Evolutionary conservation across 2,113 vertebrate species (phyloP).

Genomic region (Tachuris rubrigastra): DNA sequence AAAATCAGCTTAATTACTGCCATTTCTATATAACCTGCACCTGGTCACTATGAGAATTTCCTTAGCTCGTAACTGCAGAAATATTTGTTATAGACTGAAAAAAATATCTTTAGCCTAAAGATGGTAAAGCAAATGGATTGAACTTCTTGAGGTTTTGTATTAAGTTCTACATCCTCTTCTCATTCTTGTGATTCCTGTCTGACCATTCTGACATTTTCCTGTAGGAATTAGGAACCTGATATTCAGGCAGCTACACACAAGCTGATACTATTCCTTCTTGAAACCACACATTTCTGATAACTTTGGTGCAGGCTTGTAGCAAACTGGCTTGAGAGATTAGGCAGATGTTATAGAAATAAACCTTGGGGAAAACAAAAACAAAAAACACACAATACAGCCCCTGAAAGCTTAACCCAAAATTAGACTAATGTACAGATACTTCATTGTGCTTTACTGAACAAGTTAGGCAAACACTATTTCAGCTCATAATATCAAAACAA

Average conservation of each 20-base stretch:
- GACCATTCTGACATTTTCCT: neutral
- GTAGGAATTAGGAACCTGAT: neutral
- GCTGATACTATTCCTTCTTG: neutral
- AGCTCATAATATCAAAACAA: neutral
- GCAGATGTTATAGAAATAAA: neutral
- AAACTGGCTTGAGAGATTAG: neutral
- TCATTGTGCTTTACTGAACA: neutral
- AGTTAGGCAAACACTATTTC: neutral
- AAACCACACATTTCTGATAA: neutral
- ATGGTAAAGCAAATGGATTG: neutral
- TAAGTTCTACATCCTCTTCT: neutral
- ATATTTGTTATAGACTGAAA: neutral
- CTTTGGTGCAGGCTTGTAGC: neutral
- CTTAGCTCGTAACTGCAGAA: neutral
- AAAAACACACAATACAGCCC: rapidly evolving
- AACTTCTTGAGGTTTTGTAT: neutral
- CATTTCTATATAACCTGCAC: neutral
- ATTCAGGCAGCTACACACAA: neutral
- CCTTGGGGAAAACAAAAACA: neutral
- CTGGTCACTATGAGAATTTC: neutral
- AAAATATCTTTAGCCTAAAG: neutral
- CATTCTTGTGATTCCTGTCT: neutral
- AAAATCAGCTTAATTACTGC: neutral
- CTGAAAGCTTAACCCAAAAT: neutral
- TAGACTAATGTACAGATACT: neutral